Base-by-base conservation (phyloP, 2,888 invertebrate species). In the Leucoma salicis region DNA sequence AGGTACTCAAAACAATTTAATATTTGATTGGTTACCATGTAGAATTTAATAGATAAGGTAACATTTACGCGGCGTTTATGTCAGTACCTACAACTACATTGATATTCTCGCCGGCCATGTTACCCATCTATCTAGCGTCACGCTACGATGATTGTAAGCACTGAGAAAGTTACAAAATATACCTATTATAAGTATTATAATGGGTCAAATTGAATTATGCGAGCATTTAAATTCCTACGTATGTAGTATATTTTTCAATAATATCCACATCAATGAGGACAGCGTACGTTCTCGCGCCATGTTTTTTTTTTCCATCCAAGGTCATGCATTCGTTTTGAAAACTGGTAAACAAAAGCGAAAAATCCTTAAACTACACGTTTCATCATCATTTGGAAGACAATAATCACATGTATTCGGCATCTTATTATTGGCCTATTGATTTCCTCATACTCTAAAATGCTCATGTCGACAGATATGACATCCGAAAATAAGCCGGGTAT, bases 51-150 rank as follows among this genome's bases (percentile, higher is more conserved):
- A 61, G 50, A 57, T 63, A 66, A 61, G 41, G 44, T 53, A 66
- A 63, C 63, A 70, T 74, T 71, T 63, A 57, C 70, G 72, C 70
- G 72, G 67, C 64, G 68, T 64, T 64, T 70, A 63, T 76, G 74
- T 78, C 79, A 79, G 69, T 63, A 66, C 61, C 58, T 58, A 48
- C 70, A 66, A 70, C 66, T 10, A 71, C 74, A 70, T 70, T 76
- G 74, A 76, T 81, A 74, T 75, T 82, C 77, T 77, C 71, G 85
- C 86, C 88, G 88, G 87, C 88, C 88, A 89, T 89, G 79, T 85
- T 89, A 80, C 74, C 60, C 59, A 66, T 61, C 70, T 63, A 74
- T 65, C 74, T 76, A 81, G 88, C 88, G 86, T 87, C 87, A 86
- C 80, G 87, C 85, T 84, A 70, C 74, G 68, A 61, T 76, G 81